phyloP scores from a whole-genome alignment of 2,888 invertebrate species.

The Chrysomela aeneicollis region DNA sequence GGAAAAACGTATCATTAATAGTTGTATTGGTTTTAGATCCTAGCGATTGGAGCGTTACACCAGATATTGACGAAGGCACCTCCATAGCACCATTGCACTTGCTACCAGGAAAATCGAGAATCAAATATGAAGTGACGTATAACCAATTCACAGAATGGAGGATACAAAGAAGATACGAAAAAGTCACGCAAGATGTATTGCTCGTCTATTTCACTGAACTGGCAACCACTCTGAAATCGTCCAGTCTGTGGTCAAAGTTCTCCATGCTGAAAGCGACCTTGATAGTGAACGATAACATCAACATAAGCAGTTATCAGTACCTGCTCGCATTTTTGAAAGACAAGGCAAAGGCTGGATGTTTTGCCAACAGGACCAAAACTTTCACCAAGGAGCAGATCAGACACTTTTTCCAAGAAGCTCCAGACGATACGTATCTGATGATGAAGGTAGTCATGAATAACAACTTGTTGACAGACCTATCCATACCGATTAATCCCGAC shows the following conservation, averaged over 20 bases:
- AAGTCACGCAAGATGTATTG: constrained; percentile 28
- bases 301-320: background rate
- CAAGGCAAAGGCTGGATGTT: constrained; percentile 43
- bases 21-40: too few relatives aligned
- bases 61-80: background rate
- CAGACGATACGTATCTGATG: constrained; percentile 27
- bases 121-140: constrained; percentile 18
- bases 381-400: constrained; percentile 44
- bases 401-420: constrained; percentile 29
- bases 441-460: constrained; percentile 33
- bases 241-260: constrained; percentile 31
- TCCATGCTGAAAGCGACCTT: constrained; percentile 25
- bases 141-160: constrained; percentile 19
- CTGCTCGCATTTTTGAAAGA: constrained; percentile 41
- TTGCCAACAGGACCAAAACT: constrained; percentile 46
- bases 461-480: too few relatives aligned
- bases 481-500: too few relatives aligned
- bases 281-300: constrained; percentile 1
- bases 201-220: constrained; percentile 35
- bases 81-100: background rate
- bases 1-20: too few relatives aligned
- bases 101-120: background rate
- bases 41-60: background rate
- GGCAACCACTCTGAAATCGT: constrained; percentile 25
- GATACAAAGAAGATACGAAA: constrained; percentile 6